Evolutionary conservation across 1,140 invertebrate genomes (phyloP), one percentile per base, ranked within the genome.

Genomic region (Latrodectus geometricus): DNA sequence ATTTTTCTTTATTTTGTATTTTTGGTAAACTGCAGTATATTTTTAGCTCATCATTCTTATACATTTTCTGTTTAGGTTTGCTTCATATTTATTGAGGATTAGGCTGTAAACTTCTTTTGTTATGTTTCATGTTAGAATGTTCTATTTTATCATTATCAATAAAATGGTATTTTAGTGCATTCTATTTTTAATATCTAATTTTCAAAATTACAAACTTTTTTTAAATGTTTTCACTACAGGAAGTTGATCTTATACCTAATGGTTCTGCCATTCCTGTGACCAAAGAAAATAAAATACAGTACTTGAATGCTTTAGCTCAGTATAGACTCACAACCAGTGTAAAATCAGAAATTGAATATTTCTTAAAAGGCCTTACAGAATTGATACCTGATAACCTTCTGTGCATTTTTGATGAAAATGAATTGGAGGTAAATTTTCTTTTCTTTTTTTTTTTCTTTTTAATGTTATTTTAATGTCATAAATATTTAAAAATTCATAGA

Each of bases 321-420:
- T 96, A 97, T 91, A 92, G 95, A 88, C 93, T 98, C 73, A 95
- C 95, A 48, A 95, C 93, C 85, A 94, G 94, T 87, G 94, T 96
- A 78, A 95, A 95, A 86, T 94, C 95, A 75, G 96, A 98, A 92
- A 93, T 97, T 15, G 96, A 97, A 90, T 94, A 94, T 86, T 98
- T 98, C 92, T 93, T 97, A 17, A 95, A 95, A 89, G 97, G 97
- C 5, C 93, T 98, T 20, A 96, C 96, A 91, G 95, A 96, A 90
- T 93, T 98, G 48, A 96, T 97, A 89, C 97, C 97, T 3, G 96
- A 97, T 91, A 96, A 97, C 92, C 92, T 98, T 88, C 92, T 98
- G 76, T 96, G 96, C 90, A 97, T 97, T 90, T 98, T 98, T 92
- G 97, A 98, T 92, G 97, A 98, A 92, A 97, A 97, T 92, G 97